phyloP scores from a whole-genome alignment of 2,797 vertebrate species.

The Leucoraja ocellata region DNA sequence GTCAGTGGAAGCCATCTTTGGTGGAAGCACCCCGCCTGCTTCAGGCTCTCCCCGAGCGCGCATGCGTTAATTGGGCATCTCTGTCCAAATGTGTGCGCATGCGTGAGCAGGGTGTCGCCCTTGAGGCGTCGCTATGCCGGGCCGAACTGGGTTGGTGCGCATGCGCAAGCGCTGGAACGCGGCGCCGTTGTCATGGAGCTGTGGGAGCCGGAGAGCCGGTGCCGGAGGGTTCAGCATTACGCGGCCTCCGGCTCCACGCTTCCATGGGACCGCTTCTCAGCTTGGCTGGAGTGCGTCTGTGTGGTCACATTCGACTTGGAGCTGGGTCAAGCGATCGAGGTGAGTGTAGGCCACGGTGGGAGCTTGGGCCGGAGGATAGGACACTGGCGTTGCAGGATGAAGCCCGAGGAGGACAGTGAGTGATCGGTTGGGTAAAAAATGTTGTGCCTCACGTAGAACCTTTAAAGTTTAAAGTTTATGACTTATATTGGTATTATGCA shows the following conservation, averaged over 20 bases:
- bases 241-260: neutral
- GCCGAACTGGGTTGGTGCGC: neutral
- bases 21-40: no score
- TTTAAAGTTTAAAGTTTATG: neutral
- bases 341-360: constrained; percentile 46
- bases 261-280: constrained; percentile 75
- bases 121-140: no score
- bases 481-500: neutral
- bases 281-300: constrained; percentile 84
- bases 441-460: neutral
- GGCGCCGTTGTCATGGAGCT: constrained; percentile 25
- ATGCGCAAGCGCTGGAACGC: neutral
- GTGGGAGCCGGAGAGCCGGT: neutral
- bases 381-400: neutral
- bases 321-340: constrained; percentile 89
- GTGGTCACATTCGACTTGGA: constrained; percentile 92
- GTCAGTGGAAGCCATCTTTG: no score
- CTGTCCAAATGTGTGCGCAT: neutral
- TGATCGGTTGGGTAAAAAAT: neutral
- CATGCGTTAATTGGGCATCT: neutral
- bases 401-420: neutral
- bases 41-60: neutral
- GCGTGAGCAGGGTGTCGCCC: neutral
- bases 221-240: neutral
- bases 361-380: neutral